Evolutionary conservation across 2,797 vertebrate genomes (phyloP).

Genomic region (Alouatta caraya): DNA sequence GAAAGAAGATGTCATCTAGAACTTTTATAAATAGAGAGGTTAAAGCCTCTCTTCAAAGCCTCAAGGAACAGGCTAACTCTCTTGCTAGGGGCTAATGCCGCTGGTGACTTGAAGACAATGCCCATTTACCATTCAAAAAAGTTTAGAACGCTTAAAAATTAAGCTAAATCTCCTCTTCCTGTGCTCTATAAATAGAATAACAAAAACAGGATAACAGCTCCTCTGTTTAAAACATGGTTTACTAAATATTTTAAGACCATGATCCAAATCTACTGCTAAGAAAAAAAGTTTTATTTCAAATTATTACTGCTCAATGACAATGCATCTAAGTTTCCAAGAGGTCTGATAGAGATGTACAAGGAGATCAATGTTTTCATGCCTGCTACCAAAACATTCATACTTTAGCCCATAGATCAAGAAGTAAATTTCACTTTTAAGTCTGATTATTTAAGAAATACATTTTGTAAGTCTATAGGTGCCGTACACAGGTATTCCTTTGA

Average conservation of each 20-base stretch:
- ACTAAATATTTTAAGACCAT: not conserved
- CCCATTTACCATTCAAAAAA: not conserved
- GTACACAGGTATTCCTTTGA: not conserved
- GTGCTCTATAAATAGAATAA: not conserved
- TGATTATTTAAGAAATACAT: not conserved
- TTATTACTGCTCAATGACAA: not conserved
- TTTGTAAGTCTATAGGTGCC: not conserved
- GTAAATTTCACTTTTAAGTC: not conserved
- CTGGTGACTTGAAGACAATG: not conserved
- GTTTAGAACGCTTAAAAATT: not conserved
- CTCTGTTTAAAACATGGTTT: not conserved
- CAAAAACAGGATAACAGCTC: not conserved
- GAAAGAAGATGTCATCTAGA: not conserved
- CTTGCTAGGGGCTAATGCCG: not conserved
- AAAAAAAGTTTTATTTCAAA: not conserved
- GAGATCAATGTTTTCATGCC: not conserved
- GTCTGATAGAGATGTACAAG: too few species aligned
- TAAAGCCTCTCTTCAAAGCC: not conserved
- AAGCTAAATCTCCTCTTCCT: not conserved
- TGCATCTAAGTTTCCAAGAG: not conserved
- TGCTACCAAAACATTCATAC: not conserved
- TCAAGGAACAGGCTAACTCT: not conserved
- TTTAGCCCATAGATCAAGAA: not conserved
- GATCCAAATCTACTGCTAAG: not conserved
- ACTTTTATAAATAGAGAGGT: not conserved